Base-by-base conservation (phyloP, 64 coral and sea anemone genomes). In the Orbicella faveolata region DNA sequence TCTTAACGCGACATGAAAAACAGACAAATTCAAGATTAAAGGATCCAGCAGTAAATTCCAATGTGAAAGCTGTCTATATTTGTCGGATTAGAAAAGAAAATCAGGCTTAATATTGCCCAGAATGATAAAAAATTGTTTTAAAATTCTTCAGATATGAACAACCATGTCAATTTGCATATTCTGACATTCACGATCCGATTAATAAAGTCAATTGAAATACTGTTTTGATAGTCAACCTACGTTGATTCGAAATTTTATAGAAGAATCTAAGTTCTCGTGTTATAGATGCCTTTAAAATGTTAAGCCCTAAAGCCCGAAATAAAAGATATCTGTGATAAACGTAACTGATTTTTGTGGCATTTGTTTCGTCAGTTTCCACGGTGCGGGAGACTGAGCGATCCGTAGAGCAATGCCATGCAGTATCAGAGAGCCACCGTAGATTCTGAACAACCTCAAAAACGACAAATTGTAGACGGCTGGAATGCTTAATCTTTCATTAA, bases 91-190 rank as follows among this genome's bases (percentile, higher is more conserved):
- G 21, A 52, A 75, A 78, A 51, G 20, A 23, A 41, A 41, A n/a
- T 52, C 16, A 20, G 44, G 44, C 36, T 36, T 76, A 76, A 34
- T 37, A 44, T 76, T 76, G 36, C 23, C 21, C 66, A 69, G 66
- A 69, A 69, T 69, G 66, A 69, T 69, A 69, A 25, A 23, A n/a
- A 23, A 23, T 8, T 30, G 25, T 69, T 69, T 69, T n/a, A 69
- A 69, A n/a, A 69, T 69, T 69, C 25, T 69, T n/a, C 21, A 25
- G 7, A 23, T n/a, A 69, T 25, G 66, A 69, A 69, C 66, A 21
- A 69, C 20, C 66, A n/a, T 67, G 21, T 9, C 66, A n/a, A 69
- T 69, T 69, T 77, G 75, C 75, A 77, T 77, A 77, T 77, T 77
- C 39, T 21, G 18, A 77, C 7, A 52, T 51, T 77, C 17, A 0